Conservation (phyloP, 2,797 vertebrate species). For the Centroberyx gerrardi region DNA sequence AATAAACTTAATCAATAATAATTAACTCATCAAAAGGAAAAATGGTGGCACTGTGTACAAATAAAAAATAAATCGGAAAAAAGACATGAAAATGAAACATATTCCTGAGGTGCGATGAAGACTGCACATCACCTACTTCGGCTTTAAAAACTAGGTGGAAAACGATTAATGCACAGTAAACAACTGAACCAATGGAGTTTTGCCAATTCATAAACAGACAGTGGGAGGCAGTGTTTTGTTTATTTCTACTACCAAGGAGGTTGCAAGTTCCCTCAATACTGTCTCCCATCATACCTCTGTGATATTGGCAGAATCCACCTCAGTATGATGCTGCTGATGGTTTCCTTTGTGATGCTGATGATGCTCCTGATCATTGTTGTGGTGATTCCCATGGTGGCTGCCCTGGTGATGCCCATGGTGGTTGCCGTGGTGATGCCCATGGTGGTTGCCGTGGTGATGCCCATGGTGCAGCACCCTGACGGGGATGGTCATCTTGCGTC, state of each 20-base stretch:
- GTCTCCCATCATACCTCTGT: conserved; percentile 54
- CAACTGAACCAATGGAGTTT: not conserved
- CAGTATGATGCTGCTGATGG: not conserved
- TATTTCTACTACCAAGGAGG: not conserved
- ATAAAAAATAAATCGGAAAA: too few species aligned
- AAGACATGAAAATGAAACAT: too few species aligned
- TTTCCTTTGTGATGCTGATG: conserved; percentile 22
- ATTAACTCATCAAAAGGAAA: too few species aligned
- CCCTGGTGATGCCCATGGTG: not conserved
- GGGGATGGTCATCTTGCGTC: conserved; percentile 58
- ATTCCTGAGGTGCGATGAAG: too few species aligned
- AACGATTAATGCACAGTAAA: not conserved
- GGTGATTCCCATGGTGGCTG: not conserved
- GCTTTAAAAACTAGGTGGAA: too few species aligned
- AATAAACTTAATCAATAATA: too few species aligned
- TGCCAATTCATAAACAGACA: not conserved
- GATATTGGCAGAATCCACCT: not conserved
- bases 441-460: conserved; percentile 13
- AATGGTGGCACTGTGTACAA: too few species aligned
- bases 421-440: not conserved
- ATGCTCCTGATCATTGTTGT: not conserved
- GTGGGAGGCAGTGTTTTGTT: conserved; percentile 49
- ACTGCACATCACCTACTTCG: too few species aligned
- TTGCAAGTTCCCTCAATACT: too few species aligned
- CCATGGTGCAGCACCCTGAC: conserved; percentile 54